Evolutionary conservation across 2,797 vertebrate species (phyloP), one percentile per base, ranked within the genome.

Genomic region (Enteromius mattozi): DNA sequence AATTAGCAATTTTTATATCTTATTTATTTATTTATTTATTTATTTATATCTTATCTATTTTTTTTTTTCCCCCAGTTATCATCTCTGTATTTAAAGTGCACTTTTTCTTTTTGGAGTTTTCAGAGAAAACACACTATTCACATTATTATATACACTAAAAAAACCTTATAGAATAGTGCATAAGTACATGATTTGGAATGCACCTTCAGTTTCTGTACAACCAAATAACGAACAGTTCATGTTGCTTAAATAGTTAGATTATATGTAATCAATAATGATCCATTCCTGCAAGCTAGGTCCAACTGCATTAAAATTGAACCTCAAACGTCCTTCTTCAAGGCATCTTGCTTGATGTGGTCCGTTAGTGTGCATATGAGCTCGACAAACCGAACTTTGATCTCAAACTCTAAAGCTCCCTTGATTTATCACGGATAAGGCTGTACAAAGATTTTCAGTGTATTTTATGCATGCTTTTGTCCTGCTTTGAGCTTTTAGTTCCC

Each of bases 401-500:
- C 3, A 30, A 13, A 47, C 40, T 42, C 37, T 63, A 59, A 40
- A 71, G 54, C 1, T 8, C 49, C 17, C 6, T 54, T 69, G 13
- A 17, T 69, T 80, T 35, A 49, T 66, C 45, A 68, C 0, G 14
- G 21, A 54, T 19, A 19, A 71, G 42, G 10, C 19, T 72, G 27
- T 33, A 21, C 19, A 63, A 35, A 35, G 37, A 74, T 24, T 74
- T 61, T 12, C 1, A 2, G 42, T 81, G 33, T 13, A 5, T 59
- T 51, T 45, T 47, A 27, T 74, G 13, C 24, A 7, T 61, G 70
- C 35, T 30, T 81, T 24, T 49, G 13, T 56, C 66, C 35, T 51
- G 19, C 27, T 69, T 51, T 54, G 45, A 63, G 61, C 19, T 66
- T 65, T 79, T 66, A 65, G 59, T 45, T 21, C 49, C 24, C n/a